A percentile compares a stretch with the other conserved stretches of the same genome.
Evolutionary conservation across 2,888 invertebrate genomes (phyloP).

Genomic region (Frankliniella intonsa): DNA sequence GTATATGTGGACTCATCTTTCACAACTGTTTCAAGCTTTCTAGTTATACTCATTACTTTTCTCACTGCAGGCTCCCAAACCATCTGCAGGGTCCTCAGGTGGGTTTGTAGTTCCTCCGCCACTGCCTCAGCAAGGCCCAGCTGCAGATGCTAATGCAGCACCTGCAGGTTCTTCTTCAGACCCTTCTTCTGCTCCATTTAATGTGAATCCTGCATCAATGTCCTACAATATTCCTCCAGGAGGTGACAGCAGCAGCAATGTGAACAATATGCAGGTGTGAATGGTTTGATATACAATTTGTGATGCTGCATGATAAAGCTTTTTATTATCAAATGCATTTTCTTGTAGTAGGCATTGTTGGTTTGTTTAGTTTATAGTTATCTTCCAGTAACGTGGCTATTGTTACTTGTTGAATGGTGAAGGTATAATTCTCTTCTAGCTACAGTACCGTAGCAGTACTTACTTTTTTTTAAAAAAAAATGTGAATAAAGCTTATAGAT

Average conservation of each 20-base stretch:
- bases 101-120: slow-evolving; percentile 39
- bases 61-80: slow-evolving; percentile 35
- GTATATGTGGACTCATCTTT: too few species aligned
- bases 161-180: slow-evolving; percentile 48
- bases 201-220: slow-evolving; percentile 45
- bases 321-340: background rate
- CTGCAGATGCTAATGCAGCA: slow-evolving; percentile 47
- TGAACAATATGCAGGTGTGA: slow-evolving; percentile 37
- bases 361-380: background rate
- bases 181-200: slow-evolving; percentile 45
- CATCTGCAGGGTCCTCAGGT: slow-evolving; percentile 30
- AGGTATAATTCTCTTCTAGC: background rate
- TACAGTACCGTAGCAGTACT: background rate
- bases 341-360: slow-evolving; percentile 14
- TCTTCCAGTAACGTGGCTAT: background rate
- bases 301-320: background rate
- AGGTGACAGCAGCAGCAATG: slow-evolving; percentile 44
- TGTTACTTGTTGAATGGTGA: background rate
- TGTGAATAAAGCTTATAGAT: too few species aligned
- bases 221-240: slow-evolving; percentile 66
- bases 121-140: slow-evolving; percentile 11
- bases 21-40: background rate
- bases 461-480: background rate
- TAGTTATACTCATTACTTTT: slow-evolving; percentile 1
- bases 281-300: background rate